Conservation (phyloP, 2,113 vertebrate species). For the Urocynchramus pylzowi region DNA sequence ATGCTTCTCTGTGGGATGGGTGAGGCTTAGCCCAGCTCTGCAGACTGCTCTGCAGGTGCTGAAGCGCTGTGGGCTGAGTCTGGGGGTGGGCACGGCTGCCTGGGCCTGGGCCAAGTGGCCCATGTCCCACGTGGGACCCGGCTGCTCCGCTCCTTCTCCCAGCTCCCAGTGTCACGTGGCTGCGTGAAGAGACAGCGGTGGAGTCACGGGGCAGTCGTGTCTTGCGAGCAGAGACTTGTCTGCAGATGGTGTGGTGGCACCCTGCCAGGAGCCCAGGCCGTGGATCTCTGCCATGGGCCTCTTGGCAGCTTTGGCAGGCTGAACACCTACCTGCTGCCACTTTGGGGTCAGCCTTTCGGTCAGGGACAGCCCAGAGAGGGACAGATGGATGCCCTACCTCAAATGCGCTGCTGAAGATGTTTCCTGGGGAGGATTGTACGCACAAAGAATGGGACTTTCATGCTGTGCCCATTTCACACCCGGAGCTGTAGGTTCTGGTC, state of each 20-base stretch:
- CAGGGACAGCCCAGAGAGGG: neutral
- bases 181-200: fast-evolving
- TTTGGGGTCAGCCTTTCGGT: neutral
- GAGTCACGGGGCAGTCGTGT: fast-evolving
- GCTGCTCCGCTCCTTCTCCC: neutral
- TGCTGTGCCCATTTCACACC: neutral
- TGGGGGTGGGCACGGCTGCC: fast-evolving
- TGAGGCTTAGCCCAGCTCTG: neutral
- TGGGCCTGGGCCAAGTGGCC: neutral
- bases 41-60: neutral
- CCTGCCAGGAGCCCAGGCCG: neutral
- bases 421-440: fast-evolving
- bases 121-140: fast-evolving
- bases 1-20: neutral
- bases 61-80: no score
- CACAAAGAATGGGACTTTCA: neutral
- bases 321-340: neutral
- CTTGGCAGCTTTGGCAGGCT: neutral
- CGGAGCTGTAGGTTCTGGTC: neutral
- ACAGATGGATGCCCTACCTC: neutral
- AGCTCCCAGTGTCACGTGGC: neutral
- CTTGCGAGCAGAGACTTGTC: neutral
- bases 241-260: neutral
- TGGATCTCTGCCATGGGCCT: neutral
- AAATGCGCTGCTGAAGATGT: neutral